Percentiles rank a stretch among this genome's conserved stretches.
Conservation (phyloP, 2,113 vertebrate species). For the Argyrosomus japonicus region DNA sequence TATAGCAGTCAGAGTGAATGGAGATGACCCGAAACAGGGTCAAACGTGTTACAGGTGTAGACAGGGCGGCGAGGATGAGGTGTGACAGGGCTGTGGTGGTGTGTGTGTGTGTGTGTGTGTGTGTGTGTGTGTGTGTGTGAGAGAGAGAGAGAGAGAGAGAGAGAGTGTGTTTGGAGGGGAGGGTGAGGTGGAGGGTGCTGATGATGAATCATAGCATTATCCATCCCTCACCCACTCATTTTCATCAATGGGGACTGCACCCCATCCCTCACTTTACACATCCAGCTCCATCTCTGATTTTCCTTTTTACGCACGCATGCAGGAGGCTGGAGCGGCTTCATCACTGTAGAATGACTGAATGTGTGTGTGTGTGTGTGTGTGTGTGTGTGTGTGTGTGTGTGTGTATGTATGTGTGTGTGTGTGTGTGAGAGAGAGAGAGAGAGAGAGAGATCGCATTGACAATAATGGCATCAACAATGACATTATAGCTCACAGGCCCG, state of each 20-base stretch:
- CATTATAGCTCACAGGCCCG: conserved; percentile 42
- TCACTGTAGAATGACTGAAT: not conserved
- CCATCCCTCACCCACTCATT: conserved; percentile 56
- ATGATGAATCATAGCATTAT: conserved; percentile 77
- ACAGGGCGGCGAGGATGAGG: conserved; percentile 64
- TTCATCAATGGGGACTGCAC: conserved; percentile 70
- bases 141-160: not conserved
- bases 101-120: too few relatives aligned
- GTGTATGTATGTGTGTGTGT: conserved; percentile 1
- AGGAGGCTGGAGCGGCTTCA: conserved; percentile 32
- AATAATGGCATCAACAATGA: conserved; percentile 44
- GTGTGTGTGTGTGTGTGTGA: too few relatives aligned
- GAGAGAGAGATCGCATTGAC: conserved; percentile 7
- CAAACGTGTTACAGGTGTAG: conserved; percentile 77
- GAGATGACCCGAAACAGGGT: conserved; percentile 70
- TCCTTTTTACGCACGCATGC: conserved; percentile 59
- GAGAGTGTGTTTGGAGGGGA: not conserved
- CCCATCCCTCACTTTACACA: conserved; percentile 50
- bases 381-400: conserved; percentile 9
- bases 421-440: not conserved
- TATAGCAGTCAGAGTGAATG: conserved; percentile 12
- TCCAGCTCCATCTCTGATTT: conserved; percentile 18
- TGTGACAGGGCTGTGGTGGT: conserved; percentile 61
- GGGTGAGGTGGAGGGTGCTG: not conserved
- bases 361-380: conserved; percentile 7